Base-by-base conservation (phyloP, 2,113 vertebrate species). In the Micronisus gabar region DNA sequence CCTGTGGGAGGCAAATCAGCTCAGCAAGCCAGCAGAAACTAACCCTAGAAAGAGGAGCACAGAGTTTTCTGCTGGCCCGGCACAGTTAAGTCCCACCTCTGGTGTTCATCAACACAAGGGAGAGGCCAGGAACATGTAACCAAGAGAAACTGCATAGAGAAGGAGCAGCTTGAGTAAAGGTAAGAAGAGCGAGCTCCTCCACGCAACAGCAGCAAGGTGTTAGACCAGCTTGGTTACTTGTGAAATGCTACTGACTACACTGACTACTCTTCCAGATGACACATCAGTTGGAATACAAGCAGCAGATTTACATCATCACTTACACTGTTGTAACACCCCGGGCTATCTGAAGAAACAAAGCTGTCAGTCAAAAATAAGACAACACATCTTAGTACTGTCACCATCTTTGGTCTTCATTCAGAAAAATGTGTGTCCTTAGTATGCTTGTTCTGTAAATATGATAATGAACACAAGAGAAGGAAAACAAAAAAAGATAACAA, bases 171-270 rank as follows among this genome's bases (percentile, higher is more conserved):
- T 80, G 66, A 91, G 53, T 32, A 68, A 67, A 85, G 48, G 56
- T 20, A 90, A 30, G 61, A 45, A 30, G 52, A 52, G 25, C 15
- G 10, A 62, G 34, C 56, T 86, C 63, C 61, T 85, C 67, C n/a
- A 17, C 2, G 1, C 72, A 74, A 83, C 1, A 78, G 63, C 59
- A 88, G 67, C 2, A 17, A 96, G 90, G 90, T 4, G 66, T 90
- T 53, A 91, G 93, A 93, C 91, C 84, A 88, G 92, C 87, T 48
- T 47, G 62, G 87, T 38, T 90, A 93, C 90, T 91, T 80, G 81
- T 90, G 92, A 95, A 94, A 96, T 75, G 71, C 36, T 16, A 36
- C 52, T 58, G 82, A 72, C 79, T 90, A 71, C 0, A 0, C 36
- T 4, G 79, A 84, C 62, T 81, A 85, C 62, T 85, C 11, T 86